Base-by-base conservation (phyloP, 2,797 vertebrate genomes). In the Meda fulgida region DNA sequence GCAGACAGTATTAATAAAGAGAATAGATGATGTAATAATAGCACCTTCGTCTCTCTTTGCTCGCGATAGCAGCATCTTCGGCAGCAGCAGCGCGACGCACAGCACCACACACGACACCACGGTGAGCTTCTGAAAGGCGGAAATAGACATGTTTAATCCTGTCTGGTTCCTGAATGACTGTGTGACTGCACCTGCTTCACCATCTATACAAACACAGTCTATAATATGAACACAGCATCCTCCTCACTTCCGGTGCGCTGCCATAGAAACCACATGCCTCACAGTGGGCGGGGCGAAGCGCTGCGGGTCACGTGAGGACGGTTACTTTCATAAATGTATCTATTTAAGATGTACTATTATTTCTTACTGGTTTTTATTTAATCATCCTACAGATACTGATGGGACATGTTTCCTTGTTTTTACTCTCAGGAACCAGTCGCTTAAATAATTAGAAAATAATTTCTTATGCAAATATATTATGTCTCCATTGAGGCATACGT, bases 81-180 rank as follows among this genome's bases (percentile, higher is more conserved):
- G 97, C 70, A 99, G 94, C 83, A 98, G 96, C 58, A 98, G 90
- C 8, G 96, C 97, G 53, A 96, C 91, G 76, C 97, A 98, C 71
- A 99, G 92, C 76, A 96, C 93, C 67, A 97, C 87, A 51, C 97
- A 97, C 3, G 97, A 97, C 36, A 94, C 94, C 29, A 96, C 46
- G 0, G 95, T 97, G 90, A 98, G 94, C 90, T 96, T 96, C 84
- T 96, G 95, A 36, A 97, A 94, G 0, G 92, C 90, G 1, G 95
- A 95, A 83, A 94, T 91, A 58, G 92, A 92, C 97, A 98, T 97
- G 3, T 1, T 85, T 70, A 66, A 19, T 69, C 1, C 9, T 1
- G 8, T 10, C 2, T 4, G 7, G 10, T 2, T 1, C 23, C 36
- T 23, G 6, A 29, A 7, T 3, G 7, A n/a, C n/a, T 31, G 31